Base-by-base conservation (phyloP, 1,140 invertebrate genomes). In the Hestina assimilis region DNA sequence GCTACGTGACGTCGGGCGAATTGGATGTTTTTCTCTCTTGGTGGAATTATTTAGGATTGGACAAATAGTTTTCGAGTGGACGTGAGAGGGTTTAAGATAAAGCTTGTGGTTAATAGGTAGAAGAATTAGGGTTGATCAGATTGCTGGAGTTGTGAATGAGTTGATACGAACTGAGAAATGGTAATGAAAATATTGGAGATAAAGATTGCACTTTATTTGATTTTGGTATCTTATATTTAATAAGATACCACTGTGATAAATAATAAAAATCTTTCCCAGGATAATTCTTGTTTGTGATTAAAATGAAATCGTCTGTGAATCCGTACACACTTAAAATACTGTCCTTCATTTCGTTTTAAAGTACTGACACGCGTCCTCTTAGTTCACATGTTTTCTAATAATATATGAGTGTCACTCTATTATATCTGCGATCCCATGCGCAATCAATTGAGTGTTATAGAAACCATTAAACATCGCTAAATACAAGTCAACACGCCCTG, bases 381-480 rank as follows among this genome's bases (percentile, higher is more conserved):
- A 69, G 67, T 74, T 77, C 69, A 60, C 74, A 74, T 69, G 63
- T 71, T 75, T 59, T 64, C 69, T 68, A 55, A 63, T 73, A 74
- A 79, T 75, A 72, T 73, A 79, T 68, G 61, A 64, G 56, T 50
- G 38, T 52, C 52, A 56, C 48, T 45, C 53, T 42, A 46, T 66
- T 66, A 61, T 65, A 66, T 43, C 63, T 69, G 61, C 69, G 64
- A 69, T 66, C 52, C 65, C 72, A 80, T 79, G 72, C 75, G 65
- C 75, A 65, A 72, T 79, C 76, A 85, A 85, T 83, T 83, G 78
- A 71, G 67, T 85, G 79, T 85, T 83, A 80, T 74, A 66, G 61
- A 81, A 80, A 79, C 78, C 76, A 85, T 83, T 81, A 76, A 78
- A 79, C 79, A 77, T 59, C 33, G 54, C 65, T 81, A 79, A 79